Evolutionary conservation across 1,140 invertebrate genomes (phyloP), one percentile per base, ranked within the genome.

Genomic region (Dendrolimus punctatus): DNA sequence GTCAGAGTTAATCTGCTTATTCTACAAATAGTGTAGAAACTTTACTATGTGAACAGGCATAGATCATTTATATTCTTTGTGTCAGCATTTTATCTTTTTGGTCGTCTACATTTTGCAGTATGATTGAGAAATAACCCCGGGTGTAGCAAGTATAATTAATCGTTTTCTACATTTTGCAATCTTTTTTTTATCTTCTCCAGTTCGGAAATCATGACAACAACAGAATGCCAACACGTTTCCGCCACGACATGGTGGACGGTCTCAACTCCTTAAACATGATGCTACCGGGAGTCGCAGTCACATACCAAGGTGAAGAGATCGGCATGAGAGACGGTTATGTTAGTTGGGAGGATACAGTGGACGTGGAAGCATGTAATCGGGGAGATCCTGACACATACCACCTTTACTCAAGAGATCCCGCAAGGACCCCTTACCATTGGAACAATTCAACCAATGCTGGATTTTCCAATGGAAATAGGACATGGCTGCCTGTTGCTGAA

Each of bases 351-450:
- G 85, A 88, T 41, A 87, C 85, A 0, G 77, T 85, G 0, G 87
- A 88, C 42, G 73, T 87, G 0, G 76, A 79, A 51, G 87, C 84
- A 23, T 64, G 75, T 10, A 84, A 77, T 60, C 64, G 74, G 10
- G 80, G 77, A 46, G 68, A 80, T 9, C 42, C 42, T 46, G 57
- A 70, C 5, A 71, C 76, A 4, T 80, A 73, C 4, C 79, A 83
- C 56, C 60, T 85, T 39, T 86, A 75, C 40, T 90, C 89, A 5
- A 88, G 93, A 41, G 93, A 95, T 73, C 91, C 92, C 0, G 90
- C 89, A 36, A 85, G 95, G 41, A 93, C 93, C 0, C 93, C 95
- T 0, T 95, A 92, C 80, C 94, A 94, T 62, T 96, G 95, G 95
- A 89, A 91, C 60, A 84, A 87, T 56, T 83, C 86, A 0, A 73